Conservation (phyloP, 2,113 vertebrate species). For the Oryzias celebensis region DNA sequence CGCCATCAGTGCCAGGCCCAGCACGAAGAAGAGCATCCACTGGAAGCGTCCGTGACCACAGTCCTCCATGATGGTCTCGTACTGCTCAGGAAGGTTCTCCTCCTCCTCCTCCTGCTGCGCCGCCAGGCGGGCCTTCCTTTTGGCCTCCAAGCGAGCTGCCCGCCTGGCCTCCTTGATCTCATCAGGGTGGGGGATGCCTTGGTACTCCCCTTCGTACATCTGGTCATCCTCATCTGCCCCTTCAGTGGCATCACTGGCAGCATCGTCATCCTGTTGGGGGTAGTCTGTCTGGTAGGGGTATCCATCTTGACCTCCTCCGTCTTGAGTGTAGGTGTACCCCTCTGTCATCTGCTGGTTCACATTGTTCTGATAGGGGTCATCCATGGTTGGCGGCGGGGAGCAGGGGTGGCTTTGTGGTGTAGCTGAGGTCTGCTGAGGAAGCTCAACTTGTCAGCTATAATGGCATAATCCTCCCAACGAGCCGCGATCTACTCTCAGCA, state of each 20-base stretch:
- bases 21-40: conserved; percentile 91
- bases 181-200: conserved; percentile 94
- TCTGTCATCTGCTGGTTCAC: conserved; percentile 76
- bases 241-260: conserved; percentile 91
- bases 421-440: conserved; percentile 31
- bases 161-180: conserved; percentile 85
- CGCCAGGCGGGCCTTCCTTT: conserved; percentile 86
- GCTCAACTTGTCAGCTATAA: conserved; percentile 55
- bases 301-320: conserved; percentile 71
- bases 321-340: conserved; percentile 76
- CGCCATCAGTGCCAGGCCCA: conserved; percentile 95
- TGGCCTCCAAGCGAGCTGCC: conserved; percentile 85
- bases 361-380: conserved; percentile 83
- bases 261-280: conserved; percentile 83
- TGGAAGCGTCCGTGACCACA: conserved; percentile 97
- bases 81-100: conserved; percentile 88
- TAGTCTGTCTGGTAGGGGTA: conserved; percentile 82
- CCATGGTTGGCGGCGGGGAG: conserved; percentile 73
- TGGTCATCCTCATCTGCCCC: conserved; percentile 94
- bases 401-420: conserved; percentile 40
- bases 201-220: conserved; percentile 98
- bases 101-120: conserved; percentile 81
- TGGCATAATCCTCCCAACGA: conserved; percentile 63
- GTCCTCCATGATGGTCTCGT: conserved; percentile 94
- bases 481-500: conserved; percentile 25